Evolutionary conservation across 37 sponge, comb jelly and placozoan species (phyloP).

Genomic region (Dysidea cf. avara): DNA sequence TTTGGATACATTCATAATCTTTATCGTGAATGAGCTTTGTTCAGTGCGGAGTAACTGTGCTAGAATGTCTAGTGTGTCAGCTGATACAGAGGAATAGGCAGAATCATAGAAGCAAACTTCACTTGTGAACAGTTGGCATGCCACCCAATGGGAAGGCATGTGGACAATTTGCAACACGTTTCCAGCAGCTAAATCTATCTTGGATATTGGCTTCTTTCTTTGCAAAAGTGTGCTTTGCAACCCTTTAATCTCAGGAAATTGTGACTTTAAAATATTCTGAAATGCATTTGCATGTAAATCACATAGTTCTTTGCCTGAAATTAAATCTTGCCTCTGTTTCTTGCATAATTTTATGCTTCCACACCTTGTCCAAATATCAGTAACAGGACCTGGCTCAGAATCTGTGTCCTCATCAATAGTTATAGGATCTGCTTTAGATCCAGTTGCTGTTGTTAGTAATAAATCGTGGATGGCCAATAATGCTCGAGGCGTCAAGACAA

Average conservation of each 20-base stretch:
- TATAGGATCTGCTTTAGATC: too few species aligned
- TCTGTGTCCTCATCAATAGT: too few species aligned
- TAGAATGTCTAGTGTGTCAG: constrained; percentile 16
- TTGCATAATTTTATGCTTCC: too few species aligned
- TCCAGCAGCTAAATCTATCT: background rate
- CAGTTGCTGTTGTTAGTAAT: too few species aligned
- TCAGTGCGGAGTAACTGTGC: constrained; percentile 18
- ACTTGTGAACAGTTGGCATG: background rate
- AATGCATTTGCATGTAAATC: too few species aligned
- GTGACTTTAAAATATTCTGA: too few species aligned
- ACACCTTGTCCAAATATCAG: background rate
- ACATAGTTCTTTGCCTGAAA: too few species aligned
- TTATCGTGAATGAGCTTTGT: background rate
- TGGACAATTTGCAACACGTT: constrained; percentile 34
- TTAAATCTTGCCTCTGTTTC: too few species aligned
- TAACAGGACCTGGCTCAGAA: too few species aligned
- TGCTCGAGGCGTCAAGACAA: too few species aligned
- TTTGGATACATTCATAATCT: constrained; percentile 42
- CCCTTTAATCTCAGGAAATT: background rate
- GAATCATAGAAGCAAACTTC: constrained; percentile 17
- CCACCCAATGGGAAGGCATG: constrained; percentile 31
- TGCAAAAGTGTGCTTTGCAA: constrained; percentile 42
- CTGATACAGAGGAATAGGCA: constrained; percentile 6
- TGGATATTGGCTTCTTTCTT: background rate
- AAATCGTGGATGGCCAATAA: too few species aligned